Evolutionary conservation across 2,888 invertebrate genomes (phyloP).

Genomic region (Notodonta dromedarius): DNA sequence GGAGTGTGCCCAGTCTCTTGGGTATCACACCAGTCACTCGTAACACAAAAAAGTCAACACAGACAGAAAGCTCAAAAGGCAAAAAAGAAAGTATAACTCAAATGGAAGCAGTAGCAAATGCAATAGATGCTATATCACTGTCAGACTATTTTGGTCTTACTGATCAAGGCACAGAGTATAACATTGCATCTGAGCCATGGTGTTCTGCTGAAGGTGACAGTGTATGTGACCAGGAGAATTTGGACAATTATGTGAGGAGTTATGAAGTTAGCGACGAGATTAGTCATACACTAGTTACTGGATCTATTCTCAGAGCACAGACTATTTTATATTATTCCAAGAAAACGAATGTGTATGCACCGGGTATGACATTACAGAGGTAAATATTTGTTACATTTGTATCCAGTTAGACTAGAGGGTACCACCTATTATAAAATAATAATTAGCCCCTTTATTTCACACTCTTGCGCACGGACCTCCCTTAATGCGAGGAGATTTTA

Average conservation of each 20-base stretch:
- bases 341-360: slow-evolving; percentile 46
- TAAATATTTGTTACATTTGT: slow-evolving; percentile 50
- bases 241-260: slow-evolving; percentile 51
- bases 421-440: too few relatives aligned
- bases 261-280: slow-evolving; percentile 56
- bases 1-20: slow-evolving; percentile 62
- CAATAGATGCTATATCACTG: slow-evolving; percentile 69
- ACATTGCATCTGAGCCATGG: slow-evolving; percentile 65
- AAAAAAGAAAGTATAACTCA: slow-evolving; percentile 26
- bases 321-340: slow-evolving; percentile 39
- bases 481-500: too few relatives aligned
- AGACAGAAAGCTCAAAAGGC: slow-evolving; percentile 31
- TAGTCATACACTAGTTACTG: slow-evolving; percentile 48
- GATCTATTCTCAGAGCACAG: slow-evolving; percentile 50
- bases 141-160: slow-evolving; percentile 57
- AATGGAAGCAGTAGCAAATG: slow-evolving; percentile 52
- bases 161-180: slow-evolving; percentile 31
- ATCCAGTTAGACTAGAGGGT: too few relatives aligned
- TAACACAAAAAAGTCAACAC: slow-evolving; percentile 11
- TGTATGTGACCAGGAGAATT: slow-evolving; percentile 66
- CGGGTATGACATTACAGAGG: slow-evolving; percentile 64
- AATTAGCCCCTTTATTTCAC: too few relatives aligned
- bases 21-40: slow-evolving; percentile 22
- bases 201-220: slow-evolving; percentile 56
- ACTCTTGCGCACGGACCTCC: too few relatives aligned